Evolutionary conservation across 2,888 invertebrate genomes (phyloP).

Genomic region (Ephialtes manifestator): DNA sequence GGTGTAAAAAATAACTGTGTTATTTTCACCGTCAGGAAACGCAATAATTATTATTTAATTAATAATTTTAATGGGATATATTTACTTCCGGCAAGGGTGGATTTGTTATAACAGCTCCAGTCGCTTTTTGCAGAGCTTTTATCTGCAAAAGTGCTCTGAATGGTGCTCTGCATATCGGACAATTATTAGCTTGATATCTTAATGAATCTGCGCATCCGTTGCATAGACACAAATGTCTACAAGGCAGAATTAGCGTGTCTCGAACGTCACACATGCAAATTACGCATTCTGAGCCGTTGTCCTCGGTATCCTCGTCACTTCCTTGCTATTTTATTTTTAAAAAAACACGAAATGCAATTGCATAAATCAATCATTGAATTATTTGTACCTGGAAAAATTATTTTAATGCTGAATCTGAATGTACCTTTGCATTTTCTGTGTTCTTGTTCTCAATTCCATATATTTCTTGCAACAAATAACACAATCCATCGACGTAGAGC

Average conservation of each 20-base stretch:
- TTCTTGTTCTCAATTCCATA: slow-evolving; percentile 99
- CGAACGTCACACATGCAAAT: slow-evolving; percentile 99
- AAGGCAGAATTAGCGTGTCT: slow-evolving; percentile 98
- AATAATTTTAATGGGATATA: not conserved
- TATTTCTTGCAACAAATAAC: slow-evolving; percentile 98
- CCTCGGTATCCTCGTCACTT: slow-evolving; percentile 95
- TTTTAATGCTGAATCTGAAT: not conserved
- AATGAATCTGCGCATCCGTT: slow-evolving; percentile 99
- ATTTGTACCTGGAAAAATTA: not conserved
- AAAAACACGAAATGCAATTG: not conserved
- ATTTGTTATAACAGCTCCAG: slow-evolving; percentile 86
- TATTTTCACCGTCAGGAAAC: too few species aligned
- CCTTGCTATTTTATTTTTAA: slow-evolving; percentile 82
- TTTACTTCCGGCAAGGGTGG: slow-evolving; percentile 89
- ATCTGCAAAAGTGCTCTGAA: slow-evolving; percentile 98
- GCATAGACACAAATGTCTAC: slow-evolving; percentile 98
- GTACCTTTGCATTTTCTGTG: slow-evolving; percentile 89
- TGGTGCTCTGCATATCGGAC: slow-evolving; percentile 99
- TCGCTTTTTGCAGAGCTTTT: slow-evolving; percentile 94
- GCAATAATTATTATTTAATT: not conserved
- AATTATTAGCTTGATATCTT: slow-evolving; percentile 98
- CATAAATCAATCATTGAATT: not conserved
- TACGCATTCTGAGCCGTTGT: slow-evolving; percentile 98
- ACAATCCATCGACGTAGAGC: slow-evolving; percentile 98
- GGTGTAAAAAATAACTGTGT: too few species aligned